Conservation (phyloP, 2,113 vertebrate species). For the Peromyscus leucopus region DNA sequence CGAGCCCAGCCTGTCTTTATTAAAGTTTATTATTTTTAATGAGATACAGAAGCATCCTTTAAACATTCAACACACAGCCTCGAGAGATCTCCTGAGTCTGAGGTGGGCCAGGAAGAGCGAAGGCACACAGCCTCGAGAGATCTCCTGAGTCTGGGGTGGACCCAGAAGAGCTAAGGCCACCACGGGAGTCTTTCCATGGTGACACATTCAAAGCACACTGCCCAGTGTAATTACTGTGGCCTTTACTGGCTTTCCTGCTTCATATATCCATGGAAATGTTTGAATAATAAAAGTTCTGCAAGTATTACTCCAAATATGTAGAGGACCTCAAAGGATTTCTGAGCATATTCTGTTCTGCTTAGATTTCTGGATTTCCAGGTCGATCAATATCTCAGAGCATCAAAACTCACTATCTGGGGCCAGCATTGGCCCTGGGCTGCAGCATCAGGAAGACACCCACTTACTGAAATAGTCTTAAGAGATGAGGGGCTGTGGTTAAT, state of each 20-base stretch:
- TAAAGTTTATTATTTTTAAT: constrained; percentile 40
- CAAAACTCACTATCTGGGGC: background rate
- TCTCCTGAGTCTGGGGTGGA: background rate
- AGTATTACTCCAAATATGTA: background rate
- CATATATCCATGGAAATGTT: background rate
- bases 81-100: background rate
- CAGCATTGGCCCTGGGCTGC: background rate
- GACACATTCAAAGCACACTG: background rate
- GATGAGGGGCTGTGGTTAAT: background rate
- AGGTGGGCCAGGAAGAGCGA: background rate
- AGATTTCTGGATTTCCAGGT: background rate
- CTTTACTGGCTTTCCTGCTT: constrained; percentile 31
- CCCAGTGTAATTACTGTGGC: background rate
- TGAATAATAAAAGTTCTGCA: background rate
- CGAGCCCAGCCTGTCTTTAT: background rate
- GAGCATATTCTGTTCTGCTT: background rate
- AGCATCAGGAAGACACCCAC: background rate
- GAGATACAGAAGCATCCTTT: background rate
- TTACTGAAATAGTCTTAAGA: background rate
- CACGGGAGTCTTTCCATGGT: background rate
- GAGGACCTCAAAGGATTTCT: background rate
- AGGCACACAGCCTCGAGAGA: background rate
- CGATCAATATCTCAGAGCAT: constrained; percentile 37
- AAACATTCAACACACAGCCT: background rate
- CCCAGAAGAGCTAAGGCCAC: background rate